Conservation (phyloP, 2,888 invertebrate genomes). For the Sisyra nigra region DNA sequence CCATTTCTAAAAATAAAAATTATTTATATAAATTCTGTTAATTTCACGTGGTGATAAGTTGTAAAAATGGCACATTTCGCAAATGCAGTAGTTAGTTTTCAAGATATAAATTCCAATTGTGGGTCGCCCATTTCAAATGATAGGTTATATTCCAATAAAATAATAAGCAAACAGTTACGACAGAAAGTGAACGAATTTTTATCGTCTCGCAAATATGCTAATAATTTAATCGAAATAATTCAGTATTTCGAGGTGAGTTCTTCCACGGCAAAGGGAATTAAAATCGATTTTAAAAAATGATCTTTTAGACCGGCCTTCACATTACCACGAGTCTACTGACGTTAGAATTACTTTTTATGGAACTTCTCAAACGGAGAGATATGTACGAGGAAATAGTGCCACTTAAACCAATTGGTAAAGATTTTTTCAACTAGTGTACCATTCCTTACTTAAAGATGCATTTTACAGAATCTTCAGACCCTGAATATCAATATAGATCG, state of each 20-base stretch:
- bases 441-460: not conserved
- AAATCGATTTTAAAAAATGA: conserved; percentile 1
- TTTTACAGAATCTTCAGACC: conserved; percentile 14
- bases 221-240: conserved; percentile 49
- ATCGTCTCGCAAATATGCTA: conserved; percentile 42
- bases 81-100: too few species aligned
- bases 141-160: too few species aligned
- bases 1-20: too few species aligned
- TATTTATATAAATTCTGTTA: too few species aligned
- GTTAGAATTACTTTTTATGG: conserved; percentile 53
- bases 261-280: not conserved
- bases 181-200: conserved; percentile 56
- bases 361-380: conserved; percentile 46
- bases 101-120: too few species aligned
- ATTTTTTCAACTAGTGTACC: not conserved
- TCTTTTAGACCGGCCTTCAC: conserved; percentile 21
- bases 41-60: too few species aligned
- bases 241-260: conserved; percentile 45
- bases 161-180: conserved; percentile 26
- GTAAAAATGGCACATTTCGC: too few species aligned
- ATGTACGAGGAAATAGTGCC: conserved; percentile 43
- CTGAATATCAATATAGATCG: conserved; percentile 44
- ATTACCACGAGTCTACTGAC: conserved; percentile 44
- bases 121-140: too few species aligned
- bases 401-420: conserved; percentile 36